Base-by-base conservation (phyloP, 2,888 invertebrate species). In the Rhamphomyia laevipes region DNA sequence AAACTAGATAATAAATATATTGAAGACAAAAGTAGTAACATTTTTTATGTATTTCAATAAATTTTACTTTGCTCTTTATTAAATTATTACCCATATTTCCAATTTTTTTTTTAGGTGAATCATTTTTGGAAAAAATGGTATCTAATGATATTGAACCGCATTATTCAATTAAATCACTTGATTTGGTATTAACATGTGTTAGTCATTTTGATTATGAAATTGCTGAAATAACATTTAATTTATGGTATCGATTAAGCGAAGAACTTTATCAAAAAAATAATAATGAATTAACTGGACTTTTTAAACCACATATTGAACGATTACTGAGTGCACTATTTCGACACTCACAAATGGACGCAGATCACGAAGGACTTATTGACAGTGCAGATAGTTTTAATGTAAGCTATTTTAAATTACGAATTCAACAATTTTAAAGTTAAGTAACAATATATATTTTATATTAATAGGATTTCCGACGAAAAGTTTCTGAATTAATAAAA, bases 131-230 rank as follows among this genome's bases (percentile, higher is more conserved):
- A 55, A 84, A 86, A 62, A 87, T 96, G 61, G 77, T 93, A 10
- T 78, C 80, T 49, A 74, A 77, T 12, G 74, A 74, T 40, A 76
- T 77, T 55, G 67, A 71, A 51, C 75, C 77, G 17, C 86, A 89
- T 68, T 88, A 84, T 71, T 82, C 86, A 1, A 74, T 93, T 54
- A 82, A 86, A 65, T 82, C 89, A 4, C 73, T 99, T 52, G 94
- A 97, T 65, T 74, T 95, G 57, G 84, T 94, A 11, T 74, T 97
- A 43, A 82, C 86, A 35, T 94, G 96, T 71, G 89, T 93, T 11
- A 93, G 93, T 0, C 95, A 97, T 74, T 94, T 95, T 70, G 95
- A 97, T 68, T 97, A 94, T 73, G 94, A 96, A 78, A 92, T 94
- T 59, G 82, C 82, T 31, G 82, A 83, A 64, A 90, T 96, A 57